Base-by-base conservation (phyloP, 2,113 vertebrate species). In the Ammodytes marinus region DNA sequence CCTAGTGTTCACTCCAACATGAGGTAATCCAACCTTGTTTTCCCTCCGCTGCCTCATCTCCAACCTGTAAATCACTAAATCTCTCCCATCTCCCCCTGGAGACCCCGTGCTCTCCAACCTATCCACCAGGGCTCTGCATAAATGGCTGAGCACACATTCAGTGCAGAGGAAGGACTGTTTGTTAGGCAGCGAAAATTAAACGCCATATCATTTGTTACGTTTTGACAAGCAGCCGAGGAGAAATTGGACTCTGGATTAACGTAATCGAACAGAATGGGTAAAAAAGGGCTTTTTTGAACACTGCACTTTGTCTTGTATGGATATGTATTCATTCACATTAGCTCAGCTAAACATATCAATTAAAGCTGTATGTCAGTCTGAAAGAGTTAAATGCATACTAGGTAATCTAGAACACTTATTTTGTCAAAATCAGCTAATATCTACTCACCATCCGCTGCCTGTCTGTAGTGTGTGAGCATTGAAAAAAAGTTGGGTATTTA, bases 31-130 rank as follows among this genome's bases (percentile, higher is more conserved):
- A 54, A 57, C 58, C 52, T 60, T 82, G 73, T 77, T 82, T 79
- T 68, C 63, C 78, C 54, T 71, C 40, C 14, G n/a, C 46, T 58
- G 80, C 59, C 54, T 74, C 35, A 3, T 75, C 75, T 74, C 59
- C 40, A 27, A 63, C 69, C 75, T 85, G 73, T 77, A 78, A 43
- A 82, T 85, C 76, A 63, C 45, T 80, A 85, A 71, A 60, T 77
- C 70, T 66, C 63, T 39, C 19, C 69, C 43, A 49, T 53, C 12
- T 8, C 6, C 42, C 64, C 57, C 58, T 8, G 0, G 39, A 74
- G 79, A 49, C 49, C 55, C 53, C 6, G 1, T 46, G 37, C 53
- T 82, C 66, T 73, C 52, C 74, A 27, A 79, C 66, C 55, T 69
- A 37, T 64, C 40, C 63, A 37, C 61, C 8, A 1, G 9, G 40